A percentile compares a stretch with the other conserved stretches of the same genome.
Conservation (phyloP, 2,888 invertebrate species). For the Tiphia femorata region DNA sequence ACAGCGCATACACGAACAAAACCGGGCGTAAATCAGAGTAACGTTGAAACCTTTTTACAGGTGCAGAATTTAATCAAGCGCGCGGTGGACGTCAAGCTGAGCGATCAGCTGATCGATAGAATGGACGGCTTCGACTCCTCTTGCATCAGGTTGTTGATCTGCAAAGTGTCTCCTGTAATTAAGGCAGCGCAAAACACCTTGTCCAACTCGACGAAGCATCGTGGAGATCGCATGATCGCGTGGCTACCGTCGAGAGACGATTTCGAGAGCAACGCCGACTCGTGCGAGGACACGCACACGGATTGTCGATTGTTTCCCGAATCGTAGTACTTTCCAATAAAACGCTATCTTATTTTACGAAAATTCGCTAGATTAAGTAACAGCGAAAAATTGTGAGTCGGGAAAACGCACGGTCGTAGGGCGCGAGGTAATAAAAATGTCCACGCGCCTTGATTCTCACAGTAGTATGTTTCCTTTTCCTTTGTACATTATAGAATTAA, state of each 20-base stretch:
- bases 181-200: conserved; percentile 82
- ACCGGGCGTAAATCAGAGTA: no score
- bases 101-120: conserved; percentile 74
- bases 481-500: conserved; percentile 5
- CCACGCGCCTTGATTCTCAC: no score
- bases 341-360: no score
- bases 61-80: conserved; percentile 71
- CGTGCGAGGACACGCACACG: conserved; percentile 63
- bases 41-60: conserved; percentile 40
- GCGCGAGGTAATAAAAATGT: background rate
- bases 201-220: conserved; percentile 54
- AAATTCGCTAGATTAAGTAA: background rate
- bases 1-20: no score
- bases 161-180: conserved; percentile 83
- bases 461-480: conserved; percentile 3
- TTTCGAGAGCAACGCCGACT: conserved; percentile 65
- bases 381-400: background rate
- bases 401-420: background rate
- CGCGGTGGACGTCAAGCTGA: conserved; percentile 75
- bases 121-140: conserved; percentile 76
- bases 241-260: conserved; percentile 63
- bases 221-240: conserved; percentile 56
- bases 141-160: conserved; percentile 80
- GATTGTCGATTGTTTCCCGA: conserved; percentile 61
- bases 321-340: background rate